Base-by-base conservation (phyloP, 2,888 invertebrate species). In the Aleiodes alternator region DNA sequence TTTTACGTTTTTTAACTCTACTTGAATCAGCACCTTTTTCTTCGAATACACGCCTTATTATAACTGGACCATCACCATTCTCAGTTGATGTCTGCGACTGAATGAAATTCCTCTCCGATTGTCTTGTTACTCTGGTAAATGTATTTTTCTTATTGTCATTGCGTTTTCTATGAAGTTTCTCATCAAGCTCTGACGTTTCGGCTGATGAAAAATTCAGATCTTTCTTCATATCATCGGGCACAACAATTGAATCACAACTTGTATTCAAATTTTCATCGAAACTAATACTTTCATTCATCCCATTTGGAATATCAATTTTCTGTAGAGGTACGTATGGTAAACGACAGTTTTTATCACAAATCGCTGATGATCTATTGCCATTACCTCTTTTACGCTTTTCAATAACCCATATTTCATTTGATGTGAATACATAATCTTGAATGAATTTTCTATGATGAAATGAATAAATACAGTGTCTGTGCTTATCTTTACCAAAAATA, bases 371-470 rank as follows among this genome's bases (percentile, higher is more conserved):
- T 31, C 9, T n/a, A 29, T 12, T 8, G 29, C 29, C 38, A 43
- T 51, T 64, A 7, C 68, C 75, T 50, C 77, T 74, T 69, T 72
- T 78, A 16, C 77, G 72, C 68, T 79, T 81, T n/a, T 81, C 77
- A 57, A 82, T 78, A 6, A 82, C 78, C 79, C 81, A 82, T 11
- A 82, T 48, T 50, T 79, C 72, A 50, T 82, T 77, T 4, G 70
- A 34, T 4, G 80, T 74, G 56, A 79, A 81, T 5, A 72, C 72
- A 12, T 76, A 68, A 8, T 76, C 53, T 9, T 57, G 66, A 29
- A 71, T 9, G 29, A 80, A 75, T 69, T 66, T 70, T 14, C 56
- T 73, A 23, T 31, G 12, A 38, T 56, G 61, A 5, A 55, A 72
- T 23, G 78, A 72, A 23, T 78, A 51, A 51, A 38, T 29, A 55